These are phyloP conservation scores for Dinomys branickii DNA, from an alignment of 2,113 vertebrate species.

Conservation along the genomic window DNA sequence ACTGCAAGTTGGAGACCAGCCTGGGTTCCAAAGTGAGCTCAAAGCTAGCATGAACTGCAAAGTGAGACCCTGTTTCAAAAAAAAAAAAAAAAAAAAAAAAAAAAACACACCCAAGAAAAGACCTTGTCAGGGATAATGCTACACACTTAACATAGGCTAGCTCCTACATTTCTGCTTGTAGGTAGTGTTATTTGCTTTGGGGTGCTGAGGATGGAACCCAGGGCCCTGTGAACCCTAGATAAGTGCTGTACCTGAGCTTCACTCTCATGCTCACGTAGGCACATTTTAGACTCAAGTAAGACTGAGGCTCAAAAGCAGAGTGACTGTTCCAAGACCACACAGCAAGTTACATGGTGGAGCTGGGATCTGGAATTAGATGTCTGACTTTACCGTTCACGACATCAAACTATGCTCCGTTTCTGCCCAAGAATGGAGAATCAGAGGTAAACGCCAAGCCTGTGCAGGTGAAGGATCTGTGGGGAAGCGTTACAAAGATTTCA, in stretches of 20 bases:
- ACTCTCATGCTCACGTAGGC: background rate
- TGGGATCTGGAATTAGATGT: background rate
- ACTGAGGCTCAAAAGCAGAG: background rate
- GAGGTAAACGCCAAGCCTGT: too few relatives aligned
- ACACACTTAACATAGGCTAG: rapidly evolving
- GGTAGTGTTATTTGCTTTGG: background rate
- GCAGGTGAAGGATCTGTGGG: background rate
- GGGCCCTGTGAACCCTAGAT: background rate
- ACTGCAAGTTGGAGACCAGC: too few relatives aligned
- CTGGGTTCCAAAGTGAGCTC: too few relatives aligned
- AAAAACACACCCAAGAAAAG: background rate
- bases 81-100: too few relatives aligned
- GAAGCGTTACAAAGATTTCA: background rate
- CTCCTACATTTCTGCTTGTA: background rate
- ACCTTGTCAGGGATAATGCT: background rate
- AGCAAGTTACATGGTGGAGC: background rate
- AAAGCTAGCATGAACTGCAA: too few relatives aligned
- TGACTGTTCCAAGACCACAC: background rate
- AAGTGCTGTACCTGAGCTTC: background rate
- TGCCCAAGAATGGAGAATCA: background rate
- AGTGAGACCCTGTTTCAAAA: too few relatives aligned
- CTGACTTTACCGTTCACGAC: rapidly evolving
- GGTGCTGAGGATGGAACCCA: background rate
- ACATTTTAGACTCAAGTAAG: background rate
- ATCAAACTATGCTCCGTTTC: background rate